Conservation (phyloP, 2,797 vertebrate genomes). For the Notolepis coatsorum region DNA sequence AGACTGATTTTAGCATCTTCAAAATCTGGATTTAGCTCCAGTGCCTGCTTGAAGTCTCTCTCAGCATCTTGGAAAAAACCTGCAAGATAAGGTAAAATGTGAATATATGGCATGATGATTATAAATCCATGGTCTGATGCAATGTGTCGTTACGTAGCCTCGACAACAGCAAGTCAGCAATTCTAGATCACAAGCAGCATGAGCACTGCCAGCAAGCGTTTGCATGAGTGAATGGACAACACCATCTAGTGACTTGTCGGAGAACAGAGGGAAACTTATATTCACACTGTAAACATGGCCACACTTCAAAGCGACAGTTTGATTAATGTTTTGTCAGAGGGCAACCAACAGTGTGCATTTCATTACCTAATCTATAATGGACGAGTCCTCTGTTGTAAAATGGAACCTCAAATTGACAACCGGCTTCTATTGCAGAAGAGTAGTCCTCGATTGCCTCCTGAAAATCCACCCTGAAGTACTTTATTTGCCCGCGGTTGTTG, state of each 20-base stretch:
- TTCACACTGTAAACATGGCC: neutral
- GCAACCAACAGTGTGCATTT: neutral
- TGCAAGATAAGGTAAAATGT: conserved; percentile 49
- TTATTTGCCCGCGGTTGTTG: conserved; percentile 93
- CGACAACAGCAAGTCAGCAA: neutral
- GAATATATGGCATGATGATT: neutral
- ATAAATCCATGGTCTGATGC: neutral
- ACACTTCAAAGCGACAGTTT: neutral
- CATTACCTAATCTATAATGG: conserved; percentile 90
- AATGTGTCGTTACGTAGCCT: neutral
- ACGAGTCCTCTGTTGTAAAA: conserved; percentile 95
- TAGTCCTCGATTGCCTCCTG: conserved; percentile 91
- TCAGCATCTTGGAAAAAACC: conserved; percentile 93
- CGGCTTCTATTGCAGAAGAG: conserved; percentile 83
- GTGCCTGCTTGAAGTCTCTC: conserved; percentile 88
- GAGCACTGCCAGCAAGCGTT: neutral
- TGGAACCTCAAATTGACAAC: conserved; percentile 84
- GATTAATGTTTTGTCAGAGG: neutral
- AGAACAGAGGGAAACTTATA: conserved; percentile 13
- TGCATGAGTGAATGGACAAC: conserved; percentile 25
- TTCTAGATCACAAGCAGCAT: neutral
- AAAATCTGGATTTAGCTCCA: conserved; percentile 90
- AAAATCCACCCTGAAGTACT: conserved; percentile 93
- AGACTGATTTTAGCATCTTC: conserved; percentile 92
- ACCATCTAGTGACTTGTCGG: conserved; percentile 55